Evolutionary conservation across 2,888 invertebrate species (phyloP).

Genomic region (Sturmia bella): DNA sequence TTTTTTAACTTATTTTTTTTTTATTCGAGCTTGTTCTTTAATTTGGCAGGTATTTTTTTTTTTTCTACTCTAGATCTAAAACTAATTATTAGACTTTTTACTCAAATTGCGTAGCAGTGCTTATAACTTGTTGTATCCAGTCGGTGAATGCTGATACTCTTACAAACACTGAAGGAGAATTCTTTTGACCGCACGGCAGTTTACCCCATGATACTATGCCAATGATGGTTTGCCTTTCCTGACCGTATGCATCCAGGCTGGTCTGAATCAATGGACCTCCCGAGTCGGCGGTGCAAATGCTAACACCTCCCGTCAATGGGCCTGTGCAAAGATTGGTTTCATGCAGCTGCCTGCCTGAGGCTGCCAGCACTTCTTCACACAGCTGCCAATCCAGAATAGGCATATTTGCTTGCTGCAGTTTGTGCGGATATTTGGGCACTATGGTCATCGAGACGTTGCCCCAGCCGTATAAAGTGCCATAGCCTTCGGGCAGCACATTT

Average conservation of each 20-base stretch:
- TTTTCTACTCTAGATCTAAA: constrained; percentile 11
- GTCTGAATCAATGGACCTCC: constrained; percentile 80
- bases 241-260: constrained; percentile 66
- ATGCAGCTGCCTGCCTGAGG: constrained; percentile 76
- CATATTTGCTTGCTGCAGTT: constrained; percentile 77
- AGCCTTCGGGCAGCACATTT: constrained; percentile 75
- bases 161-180: constrained; percentile 83
- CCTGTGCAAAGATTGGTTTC: constrained; percentile 81
- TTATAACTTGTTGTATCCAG: constrained; percentile 79
- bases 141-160: constrained; percentile 82
- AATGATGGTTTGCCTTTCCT: constrained; percentile 76
- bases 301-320: constrained; percentile 79
- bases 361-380: constrained; percentile 78
- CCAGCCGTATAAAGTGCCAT: constrained; percentile 80
- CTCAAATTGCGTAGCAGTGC: constrained; percentile 74
- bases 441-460: constrained; percentile 80
- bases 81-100: constrained; percentile 58
- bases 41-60: constrained; percentile 16
- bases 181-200: constrained; percentile 81
- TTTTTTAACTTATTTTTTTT: background rate
- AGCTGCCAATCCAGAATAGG: constrained; percentile 77
- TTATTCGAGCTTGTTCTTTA: constrained; percentile 53
- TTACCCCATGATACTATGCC: constrained; percentile 83
- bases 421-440: constrained; percentile 77
- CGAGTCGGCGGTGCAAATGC: constrained; percentile 80